phyloP scores from a whole-genome alignment of 2,888 invertebrate species.

The Oxytorus armatus region DNA sequence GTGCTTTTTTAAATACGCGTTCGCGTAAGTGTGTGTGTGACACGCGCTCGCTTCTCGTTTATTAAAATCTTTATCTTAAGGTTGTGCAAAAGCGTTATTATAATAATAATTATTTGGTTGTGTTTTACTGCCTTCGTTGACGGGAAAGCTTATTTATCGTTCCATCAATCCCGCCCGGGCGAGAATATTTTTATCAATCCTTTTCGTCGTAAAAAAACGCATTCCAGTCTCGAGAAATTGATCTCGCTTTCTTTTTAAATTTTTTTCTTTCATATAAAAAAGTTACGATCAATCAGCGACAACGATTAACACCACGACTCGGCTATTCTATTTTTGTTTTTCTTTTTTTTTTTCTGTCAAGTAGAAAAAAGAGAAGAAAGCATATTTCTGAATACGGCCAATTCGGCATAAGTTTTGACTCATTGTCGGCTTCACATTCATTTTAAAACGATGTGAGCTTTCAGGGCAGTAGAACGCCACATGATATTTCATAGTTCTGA shows the following conservation, averaged over 20 bases:
- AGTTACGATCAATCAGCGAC: slow-evolving; percentile 57
- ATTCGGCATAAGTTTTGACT: no score
- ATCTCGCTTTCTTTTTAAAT: slow-evolving; percentile 15
- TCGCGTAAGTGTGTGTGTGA: slow-evolving; percentile 15
- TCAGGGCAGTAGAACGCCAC: slow-evolving; percentile 55
- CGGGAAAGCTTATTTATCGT: slow-evolving; percentile 4
- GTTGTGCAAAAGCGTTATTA: slow-evolving; percentile 65
- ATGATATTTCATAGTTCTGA: neutral
- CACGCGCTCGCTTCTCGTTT: slow-evolving; percentile 21
- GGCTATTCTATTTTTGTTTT: slow-evolving; percentile 14
- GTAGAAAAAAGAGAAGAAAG: slow-evolving; percentile 52
- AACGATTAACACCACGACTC: slow-evolving; percentile 56
- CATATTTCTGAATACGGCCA: no score
- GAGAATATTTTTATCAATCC: slow-evolving; percentile 17
- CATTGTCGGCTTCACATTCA: no score
- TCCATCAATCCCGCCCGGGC: neutral
- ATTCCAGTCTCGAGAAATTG: slow-evolving; percentile 59
- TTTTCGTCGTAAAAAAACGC: slow-evolving; percentile 57
- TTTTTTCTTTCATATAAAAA: slow-evolving; percentile 55
- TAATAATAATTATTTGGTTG: slow-evolving; percentile 41
- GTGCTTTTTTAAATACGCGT: slow-evolving; percentile 14
- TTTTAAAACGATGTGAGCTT: slow-evolving; percentile 34
- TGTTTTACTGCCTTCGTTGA: slow-evolving; percentile 26
- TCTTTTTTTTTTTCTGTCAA: slow-evolving; percentile 5
- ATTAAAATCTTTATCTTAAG: slow-evolving; percentile 47